Evolutionary conservation across 2,797 vertebrate genomes (phyloP).

Genomic region (Crenichthys baileyi): DNA sequence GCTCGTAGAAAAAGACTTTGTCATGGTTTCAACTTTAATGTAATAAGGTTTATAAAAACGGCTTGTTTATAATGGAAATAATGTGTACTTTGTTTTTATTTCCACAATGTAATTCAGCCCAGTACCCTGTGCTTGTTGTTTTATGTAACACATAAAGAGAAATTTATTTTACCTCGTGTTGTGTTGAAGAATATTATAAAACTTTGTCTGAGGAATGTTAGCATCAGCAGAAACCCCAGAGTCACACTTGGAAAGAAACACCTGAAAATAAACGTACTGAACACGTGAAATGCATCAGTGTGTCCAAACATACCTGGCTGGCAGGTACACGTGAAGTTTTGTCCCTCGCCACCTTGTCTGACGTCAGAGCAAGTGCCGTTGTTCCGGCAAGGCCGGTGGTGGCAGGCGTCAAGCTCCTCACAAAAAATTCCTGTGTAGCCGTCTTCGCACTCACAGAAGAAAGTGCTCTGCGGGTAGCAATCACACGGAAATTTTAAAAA

Average conservation of each 20-base stretch:
- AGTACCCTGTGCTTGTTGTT: not conserved
- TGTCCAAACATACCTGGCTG: conserved; percentile 80
- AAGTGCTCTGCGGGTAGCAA: conserved; percentile 81
- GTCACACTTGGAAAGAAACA: not conserved
- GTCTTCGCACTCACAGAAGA: conserved; percentile 91
- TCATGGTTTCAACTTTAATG: not conserved
- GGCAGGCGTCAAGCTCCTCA: conserved; percentile 94
- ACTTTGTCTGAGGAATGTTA: not conserved
- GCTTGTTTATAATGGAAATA: not conserved
- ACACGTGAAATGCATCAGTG: not conserved
- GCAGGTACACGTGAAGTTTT: conserved; percentile 91
- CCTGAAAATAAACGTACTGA: not conserved
- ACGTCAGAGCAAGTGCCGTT: conserved; percentile 88
- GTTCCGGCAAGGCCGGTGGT: conserved; percentile 87
- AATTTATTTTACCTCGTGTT: not conserved
- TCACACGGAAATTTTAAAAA: not conserved
- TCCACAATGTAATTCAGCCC: not conserved
- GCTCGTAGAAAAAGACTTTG: not conserved
- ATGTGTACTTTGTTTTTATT: not conserved
- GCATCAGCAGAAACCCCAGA: not conserved
- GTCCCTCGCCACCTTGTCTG: conserved; percentile 85
- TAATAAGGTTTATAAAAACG: not conserved
- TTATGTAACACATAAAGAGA: not conserved
- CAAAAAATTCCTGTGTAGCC: conserved; percentile 89
- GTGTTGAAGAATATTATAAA: not conserved